These are phyloP conservation scores for Eulemur albifrons DNA, from an alignment of 2,797 vertebrate genomes.

Conservation along the genomic window DNA sequence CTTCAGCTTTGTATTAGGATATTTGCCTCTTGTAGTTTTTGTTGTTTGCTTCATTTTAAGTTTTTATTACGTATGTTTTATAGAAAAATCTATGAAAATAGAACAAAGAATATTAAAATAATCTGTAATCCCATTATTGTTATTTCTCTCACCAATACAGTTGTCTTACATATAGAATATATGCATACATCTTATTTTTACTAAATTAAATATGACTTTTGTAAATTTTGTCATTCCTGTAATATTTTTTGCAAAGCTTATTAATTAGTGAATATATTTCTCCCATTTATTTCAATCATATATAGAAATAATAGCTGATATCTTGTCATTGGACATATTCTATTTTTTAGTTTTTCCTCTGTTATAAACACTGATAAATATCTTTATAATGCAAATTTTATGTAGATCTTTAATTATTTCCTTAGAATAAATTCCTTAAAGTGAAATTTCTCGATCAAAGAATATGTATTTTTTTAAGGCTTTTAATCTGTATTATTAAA, in stretches of 20 bases:
- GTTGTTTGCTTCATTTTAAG: neutral
- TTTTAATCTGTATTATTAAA: slow-evolving; percentile 43
- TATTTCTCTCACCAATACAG: neutral
- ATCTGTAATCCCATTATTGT: neutral
- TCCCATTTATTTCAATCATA: neutral
- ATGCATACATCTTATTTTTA: neutral
- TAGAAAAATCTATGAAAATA: neutral
- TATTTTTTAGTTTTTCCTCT: slow-evolving; percentile 29
- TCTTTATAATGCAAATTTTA: slow-evolving; percentile 12
- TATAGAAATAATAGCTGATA: neutral
- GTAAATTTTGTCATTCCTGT: neutral
- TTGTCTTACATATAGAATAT: neutral
- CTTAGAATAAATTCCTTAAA: slow-evolving; percentile 33
- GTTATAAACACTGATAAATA: neutral
- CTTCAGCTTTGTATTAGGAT: slow-evolving; percentile 13
- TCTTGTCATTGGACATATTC: neutral
- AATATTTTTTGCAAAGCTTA: neutral
- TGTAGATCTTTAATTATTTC: slow-evolving; percentile 10
- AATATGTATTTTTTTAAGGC: neutral
- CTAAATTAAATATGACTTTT: slow-evolving; percentile 32
- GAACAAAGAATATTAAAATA: slow-evolving; percentile 19
- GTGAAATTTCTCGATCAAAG: slow-evolving; percentile 32
- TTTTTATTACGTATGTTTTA: neutral
- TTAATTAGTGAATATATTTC: slow-evolving; percentile 3
- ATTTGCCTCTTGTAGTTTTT: slow-evolving; percentile 1